Base-by-base conservation (phyloP, 2,113 vertebrate species). In the Leuciscus idus region DNA sequence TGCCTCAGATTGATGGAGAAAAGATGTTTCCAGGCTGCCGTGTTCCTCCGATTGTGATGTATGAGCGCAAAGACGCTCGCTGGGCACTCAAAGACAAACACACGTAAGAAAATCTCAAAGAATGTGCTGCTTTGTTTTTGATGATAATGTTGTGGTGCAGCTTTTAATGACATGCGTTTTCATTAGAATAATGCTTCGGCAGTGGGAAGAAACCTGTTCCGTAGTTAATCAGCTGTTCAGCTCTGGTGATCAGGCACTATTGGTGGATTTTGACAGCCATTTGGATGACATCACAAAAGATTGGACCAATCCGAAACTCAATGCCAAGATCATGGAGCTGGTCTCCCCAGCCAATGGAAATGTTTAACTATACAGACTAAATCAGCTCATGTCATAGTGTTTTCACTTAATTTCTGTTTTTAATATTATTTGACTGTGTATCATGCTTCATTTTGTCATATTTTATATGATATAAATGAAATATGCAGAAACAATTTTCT, bases 51-150 rank as follows among this genome's bases (percentile, higher is more conserved):
- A 94, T 98, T 7, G 95, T 96, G 0, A 95, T 98, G 92, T 95
- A 98, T 26, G 97, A 98, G 84, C 96, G 95, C 87, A 96, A 93
- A 84, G 95, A 96, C 73, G 92, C 93, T 11, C 91, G 88, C 43
- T 98, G 97, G 97, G 90, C 88, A 13, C 95, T 96, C 61, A 98
- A 97, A 93, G 97, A 98, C 90, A 97, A 97, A 88, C 97, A 97
- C 91, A 95, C 92, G 97, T 98, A 92, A 97, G 97, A 6, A 52
- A n/a, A n/a, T 13, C 8, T 26, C 17, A 15, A n/a, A 74, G 0
- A 74, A 26, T 26, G 0, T 3, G 19, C 11, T 43, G 68, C 10
- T 23, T 10, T 62, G 23, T 26, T 57, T 57, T 57, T 48, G 23
- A n/a, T 39, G 8, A 72, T 17, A 75, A 75, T n/a, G 39, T 12